Evolutionary conservation across 2,113 vertebrate genomes (phyloP).

Genomic region (Scatophagus argus): DNA sequence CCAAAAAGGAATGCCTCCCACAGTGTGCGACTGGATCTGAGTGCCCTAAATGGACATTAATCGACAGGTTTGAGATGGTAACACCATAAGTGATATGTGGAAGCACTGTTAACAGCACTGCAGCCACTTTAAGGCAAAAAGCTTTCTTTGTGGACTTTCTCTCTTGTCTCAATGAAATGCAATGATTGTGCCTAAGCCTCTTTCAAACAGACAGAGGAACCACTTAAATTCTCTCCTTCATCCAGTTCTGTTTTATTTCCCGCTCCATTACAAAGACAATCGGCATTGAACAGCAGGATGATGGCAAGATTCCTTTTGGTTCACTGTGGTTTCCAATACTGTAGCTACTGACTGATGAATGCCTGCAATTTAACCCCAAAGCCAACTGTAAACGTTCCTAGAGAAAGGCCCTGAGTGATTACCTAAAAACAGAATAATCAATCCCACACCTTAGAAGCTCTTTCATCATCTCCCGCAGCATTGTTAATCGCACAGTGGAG

Average conservation of each 20-base stretch:
- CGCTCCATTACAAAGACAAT: conserved; percentile 58
- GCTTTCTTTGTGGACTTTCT: not conserved
- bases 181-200: conserved; percentile 1
- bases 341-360: conserved; percentile 72
- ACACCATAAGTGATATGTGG: not conserved
- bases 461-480: conserved; percentile 48
- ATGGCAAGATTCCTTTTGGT: conserved; percentile 42
- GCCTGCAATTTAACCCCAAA: conserved; percentile 70
- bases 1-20: not conserved
- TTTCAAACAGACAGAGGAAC: conserved; percentile 13
- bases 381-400: conserved; percentile 23
- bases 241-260: conserved; percentile 37
- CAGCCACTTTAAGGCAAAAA: not conserved
- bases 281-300: conserved; percentile 57
- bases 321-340: conserved; percentile 50
- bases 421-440: conserved; percentile 72
- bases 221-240: conserved; percentile 15
- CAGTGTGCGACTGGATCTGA: not conserved
- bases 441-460: conserved; percentile 58
- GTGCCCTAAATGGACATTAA: conserved; percentile 1
- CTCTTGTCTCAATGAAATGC: conserved; percentile 9
- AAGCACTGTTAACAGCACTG: not conserved
- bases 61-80: not conserved
- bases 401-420: conserved; percentile 37
- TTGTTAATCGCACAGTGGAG: conserved; percentile 49